These are phyloP conservation scores for Hypotaenidia okinawae DNA, from an alignment of 2,797 vertebrate species.

Conservation along the genomic window DNA sequence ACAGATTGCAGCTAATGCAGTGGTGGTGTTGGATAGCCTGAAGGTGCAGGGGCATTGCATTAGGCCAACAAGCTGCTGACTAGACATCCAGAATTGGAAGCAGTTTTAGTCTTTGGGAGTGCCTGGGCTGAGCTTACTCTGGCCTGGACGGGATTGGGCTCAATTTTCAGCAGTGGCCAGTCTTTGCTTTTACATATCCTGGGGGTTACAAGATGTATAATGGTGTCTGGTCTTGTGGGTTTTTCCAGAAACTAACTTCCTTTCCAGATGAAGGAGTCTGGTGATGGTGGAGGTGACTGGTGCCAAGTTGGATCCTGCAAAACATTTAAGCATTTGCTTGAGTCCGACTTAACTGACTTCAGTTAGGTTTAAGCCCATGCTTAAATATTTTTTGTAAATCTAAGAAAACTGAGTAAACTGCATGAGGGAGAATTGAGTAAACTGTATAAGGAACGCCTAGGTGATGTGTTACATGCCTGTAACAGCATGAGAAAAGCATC, in stretches of 20 bases:
- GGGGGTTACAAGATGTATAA: background rate
- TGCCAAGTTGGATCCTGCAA: background rate
- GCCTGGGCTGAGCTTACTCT: constrained; percentile 38
- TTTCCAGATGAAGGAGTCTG: constrained; percentile 37
- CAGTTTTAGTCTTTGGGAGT: constrained; percentile 10
- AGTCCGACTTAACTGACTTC: background rate
- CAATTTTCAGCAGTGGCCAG: background rate
- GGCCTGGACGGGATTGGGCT: background rate
- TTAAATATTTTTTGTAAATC: constrained; percentile 25
- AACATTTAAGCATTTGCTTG: constrained; percentile 40
- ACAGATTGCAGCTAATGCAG: constrained; percentile 44
- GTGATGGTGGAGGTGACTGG: constrained; percentile 42
- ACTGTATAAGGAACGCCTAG: background rate
- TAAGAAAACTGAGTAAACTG: background rate
- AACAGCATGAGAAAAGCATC: background rate
- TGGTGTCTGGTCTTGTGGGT: background rate
- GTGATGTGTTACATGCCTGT: background rate
- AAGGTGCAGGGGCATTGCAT: constrained; percentile 24
- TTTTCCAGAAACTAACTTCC: constrained; percentile 28
- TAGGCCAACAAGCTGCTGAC: constrained; percentile 32
- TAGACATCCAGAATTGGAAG: constrained; percentile 1
- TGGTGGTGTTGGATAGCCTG: background rate
- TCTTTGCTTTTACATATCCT: constrained; percentile 18
- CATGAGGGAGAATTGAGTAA: background rate
- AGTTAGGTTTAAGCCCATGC: constrained; percentile 9